These are phyloP conservation scores for Pangasius larnaudii DNA, from an alignment of 2,797 vertebrate species.

Conservation along the genomic window DNA sequence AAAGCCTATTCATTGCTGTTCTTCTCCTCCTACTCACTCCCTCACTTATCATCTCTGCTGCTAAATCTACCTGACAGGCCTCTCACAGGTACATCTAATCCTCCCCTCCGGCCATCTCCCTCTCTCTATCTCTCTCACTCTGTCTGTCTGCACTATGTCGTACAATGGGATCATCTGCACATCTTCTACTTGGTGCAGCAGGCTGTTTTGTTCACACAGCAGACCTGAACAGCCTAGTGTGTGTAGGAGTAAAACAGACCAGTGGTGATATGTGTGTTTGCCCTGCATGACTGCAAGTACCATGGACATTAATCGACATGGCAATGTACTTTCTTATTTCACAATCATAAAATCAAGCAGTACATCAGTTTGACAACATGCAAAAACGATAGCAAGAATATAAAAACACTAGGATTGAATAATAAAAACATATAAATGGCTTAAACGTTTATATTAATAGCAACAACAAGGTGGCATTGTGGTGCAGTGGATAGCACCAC, in stretches of 20 bases:
- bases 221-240: constrained; percentile 26
- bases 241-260: constrained; percentile 25
- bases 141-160: constrained; percentile 30
- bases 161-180: constrained; percentile 44
- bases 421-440: background rate
- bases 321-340: background rate
- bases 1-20: constrained; percentile 62
- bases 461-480: background rate
- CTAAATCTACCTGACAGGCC: constrained; percentile 68
- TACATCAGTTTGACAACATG: background rate
- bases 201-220: constrained; percentile 37
- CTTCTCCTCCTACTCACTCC: constrained; percentile 61
- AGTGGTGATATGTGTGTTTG: constrained; percentile 6
- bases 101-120: constrained; percentile 49
- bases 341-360: background rate
- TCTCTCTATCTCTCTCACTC: constrained; percentile 22
- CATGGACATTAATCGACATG: constrained; percentile 2
- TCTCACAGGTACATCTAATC: constrained; percentile 67
- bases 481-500: background rate
- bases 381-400: background rate
- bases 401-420: background rate
- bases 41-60: constrained; percentile 61
- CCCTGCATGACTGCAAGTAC: background rate
- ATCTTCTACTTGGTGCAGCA: constrained; percentile 44
- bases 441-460: background rate